A percentile compares a stretch with the other conserved stretches of the same genome.
These are phyloP conservation scores for Acanthosoma haemorrhoidale DNA, from an alignment of 2,888 invertebrate genomes.

Conservation along the genomic window DNA sequence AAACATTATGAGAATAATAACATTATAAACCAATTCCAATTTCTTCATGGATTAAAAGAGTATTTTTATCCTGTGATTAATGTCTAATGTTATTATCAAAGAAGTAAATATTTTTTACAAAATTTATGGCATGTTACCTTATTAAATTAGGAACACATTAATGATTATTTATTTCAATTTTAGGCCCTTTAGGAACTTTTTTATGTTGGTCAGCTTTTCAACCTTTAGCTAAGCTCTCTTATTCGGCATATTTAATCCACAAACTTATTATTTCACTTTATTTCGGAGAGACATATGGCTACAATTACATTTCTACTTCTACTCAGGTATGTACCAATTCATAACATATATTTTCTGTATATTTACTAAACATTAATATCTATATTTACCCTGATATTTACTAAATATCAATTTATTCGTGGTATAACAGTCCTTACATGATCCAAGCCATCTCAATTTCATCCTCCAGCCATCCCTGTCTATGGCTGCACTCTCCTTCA, in stretches of 20 bases:
- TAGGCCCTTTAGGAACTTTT: background rate
- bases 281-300: background rate
- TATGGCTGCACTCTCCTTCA: too few relatives aligned
- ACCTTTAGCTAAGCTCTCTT: slow-evolving; percentile 11
- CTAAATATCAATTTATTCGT: too few relatives aligned
- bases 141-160: background rate
- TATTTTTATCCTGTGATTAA: too few relatives aligned
- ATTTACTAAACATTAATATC: background rate
- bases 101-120: too few relatives aligned
- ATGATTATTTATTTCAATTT: background rate
- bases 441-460: too few relatives aligned
- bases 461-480: too few relatives aligned
- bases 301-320: background rate
- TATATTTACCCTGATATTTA: background rate
- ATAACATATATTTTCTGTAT: background rate
- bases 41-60: too few relatives aligned
- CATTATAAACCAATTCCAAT: too few relatives aligned
- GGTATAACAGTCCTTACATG: too few relatives aligned
- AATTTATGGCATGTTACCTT: too few relatives aligned
- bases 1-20: too few relatives aligned
- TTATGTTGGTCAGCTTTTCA: background rate
- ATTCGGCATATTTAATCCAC: slow-evolving; percentile 14
- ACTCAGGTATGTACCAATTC: background rate
- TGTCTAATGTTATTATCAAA: too few relatives aligned
- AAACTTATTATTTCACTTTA: slow-evolving; percentile 10